Conservation (phyloP, 1,140 invertebrate species). For the Papilio polytes region DNA sequence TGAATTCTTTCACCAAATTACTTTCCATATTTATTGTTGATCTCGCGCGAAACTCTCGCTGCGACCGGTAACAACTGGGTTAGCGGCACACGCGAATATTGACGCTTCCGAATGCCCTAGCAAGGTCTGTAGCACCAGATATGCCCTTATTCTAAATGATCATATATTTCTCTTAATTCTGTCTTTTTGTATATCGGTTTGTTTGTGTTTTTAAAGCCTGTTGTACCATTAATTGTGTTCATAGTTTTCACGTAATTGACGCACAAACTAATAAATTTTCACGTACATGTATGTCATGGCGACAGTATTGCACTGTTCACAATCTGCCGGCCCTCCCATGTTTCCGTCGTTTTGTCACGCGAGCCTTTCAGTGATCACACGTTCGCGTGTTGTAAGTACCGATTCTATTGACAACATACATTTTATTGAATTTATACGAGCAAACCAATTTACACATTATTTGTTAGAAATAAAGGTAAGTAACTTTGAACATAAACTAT, state of each 20-base stretch:
- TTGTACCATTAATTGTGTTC: too few species aligned
- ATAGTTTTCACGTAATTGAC: too few species aligned
- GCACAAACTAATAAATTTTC: neutral
- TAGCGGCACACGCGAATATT: constrained; percentile 52
- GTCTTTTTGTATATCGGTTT: too few species aligned
- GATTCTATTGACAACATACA: constrained; percentile 1
- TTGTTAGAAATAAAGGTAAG: neutral
- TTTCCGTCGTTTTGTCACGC: constrained; percentile 43
- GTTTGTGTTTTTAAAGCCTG: too few species aligned
- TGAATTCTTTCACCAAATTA: constrained; percentile 56
- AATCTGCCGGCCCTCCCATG: constrained; percentile 47
- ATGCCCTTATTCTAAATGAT: neutral
- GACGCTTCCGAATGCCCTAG: constrained; percentile 7
- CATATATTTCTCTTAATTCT: too few species aligned
- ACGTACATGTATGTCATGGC: constrained; percentile 18
- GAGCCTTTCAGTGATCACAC: constrained; percentile 34
- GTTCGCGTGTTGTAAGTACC: neutral
- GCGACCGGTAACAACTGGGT: constrained; percentile 56
- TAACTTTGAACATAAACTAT: too few species aligned
- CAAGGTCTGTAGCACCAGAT: neutral
- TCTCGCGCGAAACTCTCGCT: constrained; percentile 58
- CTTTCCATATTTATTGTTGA: constrained; percentile 66
- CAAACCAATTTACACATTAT: neutral
- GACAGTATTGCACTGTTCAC: constrained; percentile 35
- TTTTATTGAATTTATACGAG: constrained; percentile 51